Evolutionary conservation across 2,888 invertebrate species (phyloP).

Genomic region (Orchesellides sinensis): DNA sequence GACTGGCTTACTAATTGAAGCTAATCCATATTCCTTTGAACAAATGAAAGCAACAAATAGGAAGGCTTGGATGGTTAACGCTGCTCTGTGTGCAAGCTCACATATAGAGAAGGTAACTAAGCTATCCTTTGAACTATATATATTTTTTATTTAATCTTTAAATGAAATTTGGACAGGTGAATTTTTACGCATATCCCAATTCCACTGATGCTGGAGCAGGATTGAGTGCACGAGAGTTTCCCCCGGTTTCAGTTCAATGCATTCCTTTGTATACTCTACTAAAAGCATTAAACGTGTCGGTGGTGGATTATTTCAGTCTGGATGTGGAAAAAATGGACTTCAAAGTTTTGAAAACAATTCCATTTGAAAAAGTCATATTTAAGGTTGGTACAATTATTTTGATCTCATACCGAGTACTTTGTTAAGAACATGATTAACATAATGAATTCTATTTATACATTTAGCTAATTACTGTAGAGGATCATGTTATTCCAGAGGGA

Average conservation of each 20-base stretch:
- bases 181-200: neutral
- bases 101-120: neutral
- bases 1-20: constrained; percentile 76
- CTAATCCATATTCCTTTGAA: constrained; percentile 75
- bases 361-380: constrained; percentile 33
- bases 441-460: too few relatives aligned
- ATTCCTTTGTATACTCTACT: constrained; percentile 28
- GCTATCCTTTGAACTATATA: too few relatives aligned
- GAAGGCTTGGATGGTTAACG: constrained; percentile 76
- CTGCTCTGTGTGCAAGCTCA: neutral
- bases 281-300: neutral
- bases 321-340: constrained; percentile 37
- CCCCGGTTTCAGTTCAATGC: neutral
- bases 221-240: neutral
- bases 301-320: constrained; percentile 33
- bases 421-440: neutral
- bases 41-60: constrained; percentile 75
- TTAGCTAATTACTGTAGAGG: neutral
- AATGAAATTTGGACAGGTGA: too few relatives aligned
- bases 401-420: too few relatives aligned
- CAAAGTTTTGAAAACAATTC: constrained; percentile 31
- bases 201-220: neutral
- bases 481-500: neutral
- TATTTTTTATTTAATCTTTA: too few relatives aligned
- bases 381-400: too few relatives aligned